Evolutionary conservation across 2,797 vertebrate genomes (phyloP).

Genomic region (Danio jaintianensis): DNA sequence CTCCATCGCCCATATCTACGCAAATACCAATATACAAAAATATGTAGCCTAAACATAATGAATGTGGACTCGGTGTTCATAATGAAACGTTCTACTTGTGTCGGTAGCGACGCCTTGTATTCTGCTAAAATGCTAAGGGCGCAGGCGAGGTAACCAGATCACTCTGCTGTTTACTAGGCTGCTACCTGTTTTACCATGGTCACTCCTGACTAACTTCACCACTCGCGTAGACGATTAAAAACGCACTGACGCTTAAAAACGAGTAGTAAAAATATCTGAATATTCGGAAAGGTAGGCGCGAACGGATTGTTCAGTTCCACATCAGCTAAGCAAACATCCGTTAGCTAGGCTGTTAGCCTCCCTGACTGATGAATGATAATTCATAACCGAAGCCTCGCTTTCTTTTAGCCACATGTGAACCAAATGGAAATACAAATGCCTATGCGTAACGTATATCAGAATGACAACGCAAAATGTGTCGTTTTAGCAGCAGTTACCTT

Average conservation of each 20-base stretch:
- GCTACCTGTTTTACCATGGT: not conserved
- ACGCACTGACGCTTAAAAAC: not conserved
- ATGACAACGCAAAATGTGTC: not conserved
- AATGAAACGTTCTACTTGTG: not conserved
- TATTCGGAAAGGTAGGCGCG: not conserved
- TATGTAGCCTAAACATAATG: not conserved
- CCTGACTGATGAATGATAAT: not conserved
- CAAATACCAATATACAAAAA: not conserved
- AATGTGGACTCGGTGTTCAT: not conserved
- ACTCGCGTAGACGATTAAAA: not conserved
- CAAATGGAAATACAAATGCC: not conserved
- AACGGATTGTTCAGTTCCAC: slow-evolving; percentile 49
- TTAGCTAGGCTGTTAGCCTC: slow-evolving; percentile 44
- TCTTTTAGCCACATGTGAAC: not conserved
- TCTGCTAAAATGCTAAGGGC: slow-evolving; percentile 37
- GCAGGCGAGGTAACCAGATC: slow-evolving; percentile 31
- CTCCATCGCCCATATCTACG: not conserved
- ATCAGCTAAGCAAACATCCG: slow-evolving; percentile 62
- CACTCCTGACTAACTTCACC: not conserved
- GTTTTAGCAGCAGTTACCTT: slow-evolving; percentile 32
- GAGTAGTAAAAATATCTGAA: not conserved
- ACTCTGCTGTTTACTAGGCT: not conserved
- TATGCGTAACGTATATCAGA: not conserved
- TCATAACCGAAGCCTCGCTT: not conserved
- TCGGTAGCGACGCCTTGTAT: slow-evolving; percentile 2